Base-by-base conservation (phyloP, 2,888 invertebrate species). In the Gasteruption jaculator region DNA sequence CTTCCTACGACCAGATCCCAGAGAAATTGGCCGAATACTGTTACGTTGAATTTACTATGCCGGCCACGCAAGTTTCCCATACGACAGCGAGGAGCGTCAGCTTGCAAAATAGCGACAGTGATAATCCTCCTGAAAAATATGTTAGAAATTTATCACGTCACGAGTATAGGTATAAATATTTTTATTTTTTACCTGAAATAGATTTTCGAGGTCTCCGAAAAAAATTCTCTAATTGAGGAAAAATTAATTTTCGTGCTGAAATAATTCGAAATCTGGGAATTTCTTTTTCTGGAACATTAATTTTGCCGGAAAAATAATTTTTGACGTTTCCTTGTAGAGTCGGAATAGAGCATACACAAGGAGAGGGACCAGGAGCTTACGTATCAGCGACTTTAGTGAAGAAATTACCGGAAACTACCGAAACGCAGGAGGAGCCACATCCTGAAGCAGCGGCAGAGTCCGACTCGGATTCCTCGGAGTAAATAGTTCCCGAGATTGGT, bases 31-130 rank as follows among this genome's bases (percentile, higher is more conserved):
- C 93, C 47, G 86, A 86, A 54, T 85, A 82, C 72, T 90, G 91
- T 56, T 82, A 82, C 68, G 94, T 97, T 21, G 95, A 97, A 74
- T 99, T 96, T 74, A 96, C 94, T 33, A 99, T 99, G 97, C 97
- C 99, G 22, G 88, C 92, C 52, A 93, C 94, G 24, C 94, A 94
- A 68, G 86, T 83, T 37, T 92, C 92, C 45, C 96, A 97, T 73
- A 92, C 93, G 39, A 96, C 95, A 24, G 90, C 95, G 54, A 81
- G 99, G 56, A 96, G 95, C 54, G 92, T 92, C 32, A 90, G 91
- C 63, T 82, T 93, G 57, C 86, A 86, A 71, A 82, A 86, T 65
- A 88, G 87, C 53, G 89, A 89, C 61, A 80, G 83, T 64, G 88
- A 85, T 60, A 85, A 87, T 52, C 93, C 96, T 19, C 97, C 97